Percentiles rank a stretch among this genome's conserved stretches.
Evolutionary conservation across 2,888 invertebrate genomes (phyloP).

Genomic region (Aporophyla nigra): DNA sequence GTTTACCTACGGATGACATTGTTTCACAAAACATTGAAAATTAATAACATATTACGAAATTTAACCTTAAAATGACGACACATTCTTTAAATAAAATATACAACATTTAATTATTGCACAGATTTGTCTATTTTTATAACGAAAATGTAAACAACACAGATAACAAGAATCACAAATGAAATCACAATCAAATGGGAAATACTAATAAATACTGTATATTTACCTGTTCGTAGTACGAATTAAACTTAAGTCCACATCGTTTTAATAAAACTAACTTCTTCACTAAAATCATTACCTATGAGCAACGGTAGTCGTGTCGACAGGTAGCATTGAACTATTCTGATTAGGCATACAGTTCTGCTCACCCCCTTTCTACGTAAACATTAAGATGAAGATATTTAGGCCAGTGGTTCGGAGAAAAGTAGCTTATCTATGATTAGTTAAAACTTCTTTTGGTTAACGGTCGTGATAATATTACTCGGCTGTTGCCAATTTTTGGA

Average conservation of each 20-base stretch:
- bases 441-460: not conserved
- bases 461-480: not conserved
- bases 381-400: slow-evolving; percentile 30
- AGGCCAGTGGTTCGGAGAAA: slow-evolving; percentile 11
- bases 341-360: slow-evolving; percentile 57
- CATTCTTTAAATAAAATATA: not conserved
- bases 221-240: slow-evolving; percentile 12
- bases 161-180: not conserved
- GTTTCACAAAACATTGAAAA: not conserved
- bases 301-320: slow-evolving; percentile 3
- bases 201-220: slow-evolving; percentile 22
- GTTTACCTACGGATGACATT: not conserved
- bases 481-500: not conserved
- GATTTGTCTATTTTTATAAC: not conserved
- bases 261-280: not conserved
- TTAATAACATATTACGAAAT: not conserved
- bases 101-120: not conserved
- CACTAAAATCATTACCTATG: not conserved
- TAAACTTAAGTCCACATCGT: not conserved
- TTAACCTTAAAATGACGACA: not conserved
- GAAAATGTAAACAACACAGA: not conserved
- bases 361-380: slow-evolving; percentile 57
- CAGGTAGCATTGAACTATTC: slow-evolving; percentile 9
- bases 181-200: not conserved
- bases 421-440: not conserved